Conservation (phyloP, 2,113 vertebrate genomes). For the Pseudolaguvia tuberculata region DNA sequence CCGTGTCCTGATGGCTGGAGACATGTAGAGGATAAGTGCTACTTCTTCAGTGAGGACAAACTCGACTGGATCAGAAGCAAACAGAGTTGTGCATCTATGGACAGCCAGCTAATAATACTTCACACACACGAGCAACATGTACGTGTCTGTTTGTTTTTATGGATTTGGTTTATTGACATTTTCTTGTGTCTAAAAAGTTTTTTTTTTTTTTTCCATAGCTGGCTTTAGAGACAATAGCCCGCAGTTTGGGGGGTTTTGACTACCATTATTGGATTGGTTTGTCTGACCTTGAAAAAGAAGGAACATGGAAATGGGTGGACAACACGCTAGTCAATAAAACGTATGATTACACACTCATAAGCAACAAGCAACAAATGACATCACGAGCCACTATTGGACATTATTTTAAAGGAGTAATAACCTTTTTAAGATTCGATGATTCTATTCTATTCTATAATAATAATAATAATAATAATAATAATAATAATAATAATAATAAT, state of each 20-base stretch:
- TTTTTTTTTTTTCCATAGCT: constrained; percentile 43
- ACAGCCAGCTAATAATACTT: constrained; percentile 55
- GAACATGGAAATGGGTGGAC: constrained; percentile 63
- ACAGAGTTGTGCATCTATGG: constrained; percentile 53
- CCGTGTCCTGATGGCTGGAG: constrained; percentile 56
- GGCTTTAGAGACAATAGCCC: constrained; percentile 47
- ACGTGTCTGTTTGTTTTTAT: constrained; percentile 1
- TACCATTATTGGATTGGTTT: constrained; percentile 57
- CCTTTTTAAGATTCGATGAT: no score
- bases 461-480: no score
- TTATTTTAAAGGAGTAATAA: no score
- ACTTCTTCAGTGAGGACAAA: constrained; percentile 57
- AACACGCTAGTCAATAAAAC: constrained; percentile 53
- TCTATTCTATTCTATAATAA: no score
- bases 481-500: no score
- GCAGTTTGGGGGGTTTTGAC: constrained; percentile 41
- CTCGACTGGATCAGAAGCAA: constrained; percentile 55
- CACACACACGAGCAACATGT: constrained; percentile 56
- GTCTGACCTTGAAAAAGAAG: constrained; percentile 50
- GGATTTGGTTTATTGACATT: no score
- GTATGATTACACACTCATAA: constrained; percentile 32
- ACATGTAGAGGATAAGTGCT: constrained; percentile 50
- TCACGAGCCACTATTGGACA: no score
- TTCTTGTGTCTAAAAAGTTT: no score
- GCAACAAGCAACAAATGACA: not conserved